phyloP scores from a whole-genome alignment of 2,888 invertebrate genomes.

The Chrysopilus asiliformis region DNA sequence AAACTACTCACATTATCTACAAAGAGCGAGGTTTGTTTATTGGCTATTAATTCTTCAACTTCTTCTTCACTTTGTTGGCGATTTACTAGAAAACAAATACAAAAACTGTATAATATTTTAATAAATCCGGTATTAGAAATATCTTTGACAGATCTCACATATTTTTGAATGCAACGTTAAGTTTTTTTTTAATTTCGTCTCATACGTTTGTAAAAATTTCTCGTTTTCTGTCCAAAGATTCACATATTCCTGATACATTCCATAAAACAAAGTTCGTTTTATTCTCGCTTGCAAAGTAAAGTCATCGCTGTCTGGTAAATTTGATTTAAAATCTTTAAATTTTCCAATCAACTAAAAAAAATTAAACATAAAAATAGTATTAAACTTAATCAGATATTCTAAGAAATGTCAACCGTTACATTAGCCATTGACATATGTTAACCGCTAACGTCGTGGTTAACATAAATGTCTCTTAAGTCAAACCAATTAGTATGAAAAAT shows the following conservation, averaged over 20 bases:
- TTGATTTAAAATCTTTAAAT: constrained; percentile 30
- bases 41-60: constrained; percentile 32
- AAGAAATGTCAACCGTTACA: too few species aligned
- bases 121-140: background rate
- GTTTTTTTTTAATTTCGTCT: constrained; percentile 32
- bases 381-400: too few species aligned
- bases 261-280: constrained; percentile 33
- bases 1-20: constrained; percentile 35
- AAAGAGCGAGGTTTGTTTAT: constrained; percentile 33
- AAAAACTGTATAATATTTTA: constrained; percentile 1
- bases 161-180: constrained; percentile 33
- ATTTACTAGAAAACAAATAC: constrained; percentile 23
- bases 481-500: background rate
- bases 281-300: constrained; percentile 32
- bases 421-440: background rate
- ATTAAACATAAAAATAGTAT: background rate
- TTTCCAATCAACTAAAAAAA: constrained; percentile 24
- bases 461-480: background rate
- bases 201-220: constrained; percentile 29
- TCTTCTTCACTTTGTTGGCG: constrained; percentile 34
- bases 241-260: constrained; percentile 31
- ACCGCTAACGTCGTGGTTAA: too few species aligned
- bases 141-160: constrained; percentile 21
- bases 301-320: constrained; percentile 29
- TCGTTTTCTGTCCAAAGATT: constrained; percentile 34